Evolutionary conservation across 2,797 vertebrate genomes (phyloP), one percentile per base, ranked within the genome.

Genomic region (Sebastes cheni): DNA sequence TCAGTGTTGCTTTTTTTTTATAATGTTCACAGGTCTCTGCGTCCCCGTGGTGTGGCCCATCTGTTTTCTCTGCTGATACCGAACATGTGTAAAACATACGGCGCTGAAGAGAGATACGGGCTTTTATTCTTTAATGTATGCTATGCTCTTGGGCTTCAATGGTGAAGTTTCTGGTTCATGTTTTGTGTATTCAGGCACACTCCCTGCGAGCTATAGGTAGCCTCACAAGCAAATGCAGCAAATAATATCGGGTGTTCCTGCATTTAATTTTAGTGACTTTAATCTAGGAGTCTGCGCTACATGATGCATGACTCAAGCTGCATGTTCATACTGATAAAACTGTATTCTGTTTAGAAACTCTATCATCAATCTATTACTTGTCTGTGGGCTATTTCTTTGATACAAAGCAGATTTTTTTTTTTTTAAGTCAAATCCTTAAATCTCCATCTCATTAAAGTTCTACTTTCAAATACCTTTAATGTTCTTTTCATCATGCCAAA

Each of bases 161-260:
- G 60, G 34, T 90, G 91, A 93, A 89, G 90, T 93, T 93, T 93
- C 89, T 91, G 88, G 90, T 93, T 93, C 92, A 91, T 81, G 86
- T 86, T 88, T 90, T 85, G 81, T 87, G 80, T 81, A 65, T 86
- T 84, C 82, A 67, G 27, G 50, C 84, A n/a, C 18, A 16, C 46
- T 75, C 36, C 60, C 55, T 25, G 62, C 58, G 46, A 81, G 77
- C 71, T 39, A 29, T 46, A 79, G 59, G 69, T 72, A 84, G 80
- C 75, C 67, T 3, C 6, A 70, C 71, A 84, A 86, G 77, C 67
- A 60, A 87, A 72, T 67, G 59, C 70, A 67, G 86, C 73, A 85
- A 85, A 88, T 88, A 87, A 83, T 72, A 73, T 66, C n/a, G 36
- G 7, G 80, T 67, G 50, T 84, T 81, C 22, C 66, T 36, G 79